These are phyloP conservation scores for Thomomys bottae DNA, from an alignment of 2,113 vertebrate genomes.

Conservation along the genomic window DNA sequence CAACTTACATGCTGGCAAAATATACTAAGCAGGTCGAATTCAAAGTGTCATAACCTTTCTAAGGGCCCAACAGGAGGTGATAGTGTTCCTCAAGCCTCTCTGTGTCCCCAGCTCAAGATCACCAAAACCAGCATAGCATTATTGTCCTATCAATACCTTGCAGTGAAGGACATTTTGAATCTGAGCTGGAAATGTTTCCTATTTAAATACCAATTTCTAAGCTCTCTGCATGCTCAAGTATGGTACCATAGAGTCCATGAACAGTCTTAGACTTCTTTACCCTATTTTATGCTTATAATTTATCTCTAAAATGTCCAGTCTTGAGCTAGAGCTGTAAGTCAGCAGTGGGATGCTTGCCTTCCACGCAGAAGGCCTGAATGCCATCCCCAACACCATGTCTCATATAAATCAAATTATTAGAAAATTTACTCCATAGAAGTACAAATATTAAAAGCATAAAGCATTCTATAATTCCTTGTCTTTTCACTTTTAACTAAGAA, in stretches of 20 bases:
- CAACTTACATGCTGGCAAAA: neutral
- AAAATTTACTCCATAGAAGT: conserved; percentile 44
- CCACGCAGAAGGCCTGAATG: too few relatives aligned
- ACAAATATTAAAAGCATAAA: conserved; percentile 32
- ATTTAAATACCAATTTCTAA: conserved; percentile 47
- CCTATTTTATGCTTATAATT: conserved; percentile 44
- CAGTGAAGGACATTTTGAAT: conserved; percentile 31
- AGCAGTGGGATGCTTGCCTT: too few relatives aligned
- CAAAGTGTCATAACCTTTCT: neutral
- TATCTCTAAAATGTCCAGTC: conserved; percentile 31
- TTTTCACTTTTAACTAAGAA: conserved; percentile 47
- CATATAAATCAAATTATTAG: conserved; percentile 37
- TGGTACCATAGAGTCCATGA: conserved; percentile 10
- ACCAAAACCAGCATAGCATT: neutral
- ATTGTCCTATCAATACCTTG: neutral
- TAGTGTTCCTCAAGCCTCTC: conserved; percentile 10
- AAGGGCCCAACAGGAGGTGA: neutral
- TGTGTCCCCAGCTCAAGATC: neutral
- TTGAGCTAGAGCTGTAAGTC: too few relatives aligned
- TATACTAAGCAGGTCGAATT: neutral
- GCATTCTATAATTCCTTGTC: conserved; percentile 9
- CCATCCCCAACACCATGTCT: neutral
- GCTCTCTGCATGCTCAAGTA: conserved; percentile 31
- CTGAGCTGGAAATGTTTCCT: conserved; percentile 35
- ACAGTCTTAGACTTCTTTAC: conserved; percentile 5